Percentiles rank a stretch among this genome's conserved stretches.
These are phyloP conservation scores for Cryptocephalus moraei DNA, from an alignment of 2,888 invertebrate species.

Conservation along the genomic window DNA sequence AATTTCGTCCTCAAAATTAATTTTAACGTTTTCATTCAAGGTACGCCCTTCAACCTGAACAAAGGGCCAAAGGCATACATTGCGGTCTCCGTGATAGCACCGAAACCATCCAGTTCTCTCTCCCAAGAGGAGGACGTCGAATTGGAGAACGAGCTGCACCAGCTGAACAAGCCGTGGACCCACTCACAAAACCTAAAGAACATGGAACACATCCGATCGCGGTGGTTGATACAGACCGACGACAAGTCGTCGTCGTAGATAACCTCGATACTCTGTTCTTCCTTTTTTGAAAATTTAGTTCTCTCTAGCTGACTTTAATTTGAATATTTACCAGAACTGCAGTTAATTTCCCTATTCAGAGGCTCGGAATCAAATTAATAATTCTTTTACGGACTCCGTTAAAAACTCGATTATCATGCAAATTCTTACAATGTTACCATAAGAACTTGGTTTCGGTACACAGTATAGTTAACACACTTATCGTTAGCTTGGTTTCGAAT, in stretches of 20 bases:
- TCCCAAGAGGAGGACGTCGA: conserved; percentile 25
- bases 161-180: conserved; percentile 34
- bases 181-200: conserved; percentile 31
- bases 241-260: conserved; percentile 3
- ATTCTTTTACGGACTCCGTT: too few relatives aligned
- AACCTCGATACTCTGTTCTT: too few relatives aligned
- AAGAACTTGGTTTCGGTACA: too few relatives aligned
- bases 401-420: too few relatives aligned
- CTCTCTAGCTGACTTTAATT: too few relatives aligned
- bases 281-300: too few relatives aligned
- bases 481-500: too few relatives aligned
- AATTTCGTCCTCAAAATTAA: background rate
- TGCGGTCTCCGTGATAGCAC: conserved; percentile 37
- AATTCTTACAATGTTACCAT: too few relatives aligned
- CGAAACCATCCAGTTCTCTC: conserved; percentile 24
- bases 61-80: conserved; percentile 37
- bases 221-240: conserved; percentile 29
- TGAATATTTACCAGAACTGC: too few relatives aligned
- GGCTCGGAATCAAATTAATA: too few relatives aligned
- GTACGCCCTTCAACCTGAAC: conserved; percentile 28
- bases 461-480: too few relatives aligned
- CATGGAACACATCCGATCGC: conserved; percentile 29
- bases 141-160: conserved; percentile 34
- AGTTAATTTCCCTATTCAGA: too few relatives aligned
- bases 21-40: conserved; percentile 12